Evolutionary conservation across 2,797 vertebrate species (phyloP).

Genomic region (Pseudochaenichthys georgianus): DNA sequence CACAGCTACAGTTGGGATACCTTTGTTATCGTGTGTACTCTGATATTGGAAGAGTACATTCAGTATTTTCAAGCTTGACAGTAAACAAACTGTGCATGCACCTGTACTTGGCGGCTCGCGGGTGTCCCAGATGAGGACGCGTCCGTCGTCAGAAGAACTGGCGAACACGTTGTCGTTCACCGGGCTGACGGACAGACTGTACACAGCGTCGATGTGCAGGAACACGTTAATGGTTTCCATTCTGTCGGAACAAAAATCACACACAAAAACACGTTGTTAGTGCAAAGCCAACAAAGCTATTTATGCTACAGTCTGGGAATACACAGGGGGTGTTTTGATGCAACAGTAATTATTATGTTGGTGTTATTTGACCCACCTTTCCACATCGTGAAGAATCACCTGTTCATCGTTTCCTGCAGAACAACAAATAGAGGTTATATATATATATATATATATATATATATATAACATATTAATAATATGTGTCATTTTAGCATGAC

Average conservation of each 20-base stretch:
- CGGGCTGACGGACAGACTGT: slow-evolving; percentile 96
- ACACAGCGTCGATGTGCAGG: slow-evolving; percentile 97
- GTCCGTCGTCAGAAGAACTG: slow-evolving; percentile 97
- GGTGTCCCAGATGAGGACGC: slow-evolving; percentile 98
- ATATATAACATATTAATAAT: no score
- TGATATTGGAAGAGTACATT: no score
- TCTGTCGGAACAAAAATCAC: slow-evolving; percentile 75
- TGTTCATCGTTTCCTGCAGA: slow-evolving; percentile 96
- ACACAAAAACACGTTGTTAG: background rate
- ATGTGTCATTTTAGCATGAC: no score
- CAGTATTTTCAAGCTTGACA: no score
- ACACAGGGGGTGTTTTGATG: background rate
- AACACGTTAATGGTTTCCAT: slow-evolving; percentile 97
- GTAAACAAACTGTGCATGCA: slow-evolving; percentile 51
- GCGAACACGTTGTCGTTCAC: slow-evolving; percentile 99
- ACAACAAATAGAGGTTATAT: slow-evolving; percentile 71
- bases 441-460: no score
- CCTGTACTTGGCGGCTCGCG: slow-evolving; percentile 95
- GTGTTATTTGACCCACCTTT: slow-evolving; percentile 85
- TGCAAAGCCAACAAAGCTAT: background rate
- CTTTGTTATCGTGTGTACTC: no score
- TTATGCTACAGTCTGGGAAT: background rate
- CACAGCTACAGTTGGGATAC: no score
- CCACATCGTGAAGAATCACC: slow-evolving; percentile 98
- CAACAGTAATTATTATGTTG: background rate